phyloP scores from a whole-genome alignment of 2,888 invertebrate species.

The Rhagium mordax region DNA sequence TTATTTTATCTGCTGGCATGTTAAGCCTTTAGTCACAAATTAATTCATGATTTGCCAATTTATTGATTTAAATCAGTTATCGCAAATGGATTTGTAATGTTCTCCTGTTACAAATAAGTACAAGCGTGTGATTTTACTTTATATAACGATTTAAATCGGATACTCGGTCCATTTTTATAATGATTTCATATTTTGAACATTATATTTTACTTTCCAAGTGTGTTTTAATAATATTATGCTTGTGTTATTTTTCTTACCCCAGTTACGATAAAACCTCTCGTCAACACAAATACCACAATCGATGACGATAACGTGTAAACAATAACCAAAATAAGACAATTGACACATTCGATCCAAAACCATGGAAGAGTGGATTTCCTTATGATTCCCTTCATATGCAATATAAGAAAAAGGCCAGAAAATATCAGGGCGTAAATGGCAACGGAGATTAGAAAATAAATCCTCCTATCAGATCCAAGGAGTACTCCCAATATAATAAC shows the following conservation, averaged over 20 bases:
- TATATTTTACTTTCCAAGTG: too few relatives aligned
- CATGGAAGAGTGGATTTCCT: slow-evolving; percentile 47
- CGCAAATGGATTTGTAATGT: too few relatives aligned
- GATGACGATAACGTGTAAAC: slow-evolving; percentile 40
- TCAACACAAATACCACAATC: slow-evolving; percentile 45
- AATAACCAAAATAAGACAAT: slow-evolving; percentile 38
- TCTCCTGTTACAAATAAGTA: too few relatives aligned
- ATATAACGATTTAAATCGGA: too few relatives aligned
- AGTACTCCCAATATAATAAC: slow-evolving; percentile 29
- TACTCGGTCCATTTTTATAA: too few relatives aligned
- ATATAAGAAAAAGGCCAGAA: slow-evolving; percentile 43
- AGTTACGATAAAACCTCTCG: slow-evolving; percentile 52
- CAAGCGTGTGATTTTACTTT: too few relatives aligned
- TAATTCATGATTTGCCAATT: too few relatives aligned
- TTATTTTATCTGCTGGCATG: too few relatives aligned
- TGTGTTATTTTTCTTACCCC: slow-evolving; percentile 49
- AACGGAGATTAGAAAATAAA: slow-evolving; percentile 30
- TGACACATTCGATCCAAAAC: slow-evolving; percentile 53
- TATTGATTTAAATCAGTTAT: too few relatives aligned
- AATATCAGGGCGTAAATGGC: slow-evolving; percentile 44
- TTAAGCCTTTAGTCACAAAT: too few relatives aligned
- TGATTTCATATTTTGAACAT: too few relatives aligned
- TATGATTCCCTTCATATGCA: slow-evolving; percentile 42
- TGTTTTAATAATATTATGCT: not conserved
- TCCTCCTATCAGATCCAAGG: slow-evolving; percentile 35